These are phyloP conservation scores for Nysson spinosus DNA, from an alignment of 2,888 invertebrate genomes.

Conservation along the genomic window DNA sequence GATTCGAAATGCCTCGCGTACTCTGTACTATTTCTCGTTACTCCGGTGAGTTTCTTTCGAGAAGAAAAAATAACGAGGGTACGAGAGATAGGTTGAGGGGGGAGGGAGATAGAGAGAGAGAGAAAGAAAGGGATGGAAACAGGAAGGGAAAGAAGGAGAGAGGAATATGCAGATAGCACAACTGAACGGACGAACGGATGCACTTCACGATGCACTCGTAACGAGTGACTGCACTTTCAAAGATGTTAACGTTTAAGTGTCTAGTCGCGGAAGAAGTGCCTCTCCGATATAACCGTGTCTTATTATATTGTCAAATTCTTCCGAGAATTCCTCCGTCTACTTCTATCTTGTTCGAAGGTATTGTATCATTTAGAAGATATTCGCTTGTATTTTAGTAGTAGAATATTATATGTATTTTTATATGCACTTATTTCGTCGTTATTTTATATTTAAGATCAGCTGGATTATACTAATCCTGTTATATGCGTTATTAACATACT, in stretches of 20 bases:
- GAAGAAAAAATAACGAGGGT: constrained; percentile 37
- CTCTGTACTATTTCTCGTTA: constrained; percentile 49
- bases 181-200: constrained; percentile 32
- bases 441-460: no score
- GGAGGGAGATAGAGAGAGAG: not conserved
- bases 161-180: constrained; percentile 10
- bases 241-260: constrained; percentile 26
- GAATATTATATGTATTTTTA: no score
- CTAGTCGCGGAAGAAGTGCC: constrained; percentile 15
- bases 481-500: no score
- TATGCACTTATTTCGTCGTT: no score
- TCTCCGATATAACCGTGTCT: not conserved
- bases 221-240: constrained; percentile 35
- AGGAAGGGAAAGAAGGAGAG: not conserved
- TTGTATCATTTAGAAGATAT: no score
- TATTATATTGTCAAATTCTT: no score
- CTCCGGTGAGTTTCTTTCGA: constrained; percentile 26
- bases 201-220: constrained; percentile 28
- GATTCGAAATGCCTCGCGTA: constrained; percentile 48
- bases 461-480: no score
- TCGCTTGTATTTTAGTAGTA: no score
- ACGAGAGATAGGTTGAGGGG: constrained; percentile 13
- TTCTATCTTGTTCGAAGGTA: no score
- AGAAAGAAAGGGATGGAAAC: not conserved
- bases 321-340: no score